Base-by-base conservation (phyloP, 2,113 vertebrate species). In the Dolichallabes microphthalmus region DNA sequence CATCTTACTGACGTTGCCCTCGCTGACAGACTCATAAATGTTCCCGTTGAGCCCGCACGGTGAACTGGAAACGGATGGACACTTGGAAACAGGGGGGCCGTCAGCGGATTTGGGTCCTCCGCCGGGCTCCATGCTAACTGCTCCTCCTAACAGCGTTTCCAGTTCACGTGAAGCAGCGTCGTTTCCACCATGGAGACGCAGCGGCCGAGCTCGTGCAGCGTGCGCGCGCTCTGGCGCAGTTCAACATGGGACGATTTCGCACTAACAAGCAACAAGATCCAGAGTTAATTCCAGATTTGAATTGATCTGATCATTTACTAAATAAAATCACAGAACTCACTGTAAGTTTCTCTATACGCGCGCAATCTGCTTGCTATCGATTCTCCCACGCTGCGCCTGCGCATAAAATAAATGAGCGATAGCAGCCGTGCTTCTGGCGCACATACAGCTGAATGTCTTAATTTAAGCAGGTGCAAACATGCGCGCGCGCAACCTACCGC, bases 191-290 rank as follows among this genome's bases (percentile, higher is more conserved):
- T 89, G 88, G 78, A 74, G 63, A 80, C 90, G 76, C 83, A 84
- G 88, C 64, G 85, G 87, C 86, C n/a, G 89, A 92, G 85, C 91
- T 92, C 92, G 89, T 91, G 91, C 92, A 90, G 92, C 87, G 89
- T 88, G 91, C 91, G 92, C 91, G 92, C 92, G 91, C 90, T 91
- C 92, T 93, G 93, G 92, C 93, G 93, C 92, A 93, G 90, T 83
- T 79, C 91, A 91, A 86, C 89, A 88, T 88, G 91, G 91, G 91
- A 82, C 88, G 39, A 55, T 13, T 25, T 83, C 45, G 50, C 64
- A 66, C 17, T 39, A 1, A 5, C 76, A 53, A 17, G 32, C 13
- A 74, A 32, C 80, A n/a, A 4, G 0, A 73, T 27, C n/a, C 1
- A 27, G 15, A 61, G 53, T 20, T 9, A 50, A 61, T 13, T 45